phyloP scores from a whole-genome alignment of 2,888 invertebrate species.

The Apantesis nais region DNA sequence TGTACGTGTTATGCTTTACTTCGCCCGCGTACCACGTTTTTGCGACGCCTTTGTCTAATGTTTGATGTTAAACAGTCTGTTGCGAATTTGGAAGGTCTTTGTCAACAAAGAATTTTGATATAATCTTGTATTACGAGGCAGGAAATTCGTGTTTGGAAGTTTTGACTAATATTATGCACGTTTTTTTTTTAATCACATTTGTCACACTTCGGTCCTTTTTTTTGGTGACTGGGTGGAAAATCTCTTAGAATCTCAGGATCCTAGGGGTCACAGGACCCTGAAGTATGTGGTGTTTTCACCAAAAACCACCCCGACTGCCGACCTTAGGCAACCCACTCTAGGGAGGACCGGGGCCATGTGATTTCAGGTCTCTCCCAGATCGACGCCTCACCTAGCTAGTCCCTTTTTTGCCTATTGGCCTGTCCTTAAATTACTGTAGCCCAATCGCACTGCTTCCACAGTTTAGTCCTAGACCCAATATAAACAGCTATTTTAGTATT shows the following conservation, averaged over 20 bases:
- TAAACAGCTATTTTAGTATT: conserved; percentile 25
- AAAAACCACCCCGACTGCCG: no score
- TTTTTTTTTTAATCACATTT: conserved; percentile 6
- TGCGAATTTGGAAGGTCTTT: conserved; percentile 38
- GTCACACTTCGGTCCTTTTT: not conserved
- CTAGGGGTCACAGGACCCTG: no score
- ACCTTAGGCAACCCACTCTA: no score
- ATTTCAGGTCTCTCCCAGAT: no score
- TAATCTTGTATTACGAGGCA: conserved; percentile 45
- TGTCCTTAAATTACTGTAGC: no score
- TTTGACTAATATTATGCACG: conserved; percentile 3
- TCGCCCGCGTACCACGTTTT: conserved; percentile 50
- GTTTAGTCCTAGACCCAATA: not conserved
- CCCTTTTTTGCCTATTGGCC: no score
- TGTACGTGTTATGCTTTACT: conserved; percentile 44
- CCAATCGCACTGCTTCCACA: no score
- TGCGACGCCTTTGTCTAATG: conserved; percentile 44
- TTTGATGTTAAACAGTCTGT: conserved; percentile 50
- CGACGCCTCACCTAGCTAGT: no score
- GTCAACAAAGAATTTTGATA: conserved; percentile 42
- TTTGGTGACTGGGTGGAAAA: no score
- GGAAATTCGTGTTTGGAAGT: conserved; percentile 24
- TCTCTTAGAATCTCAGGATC: no score
- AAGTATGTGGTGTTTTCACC: no score
- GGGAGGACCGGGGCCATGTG: no score